Evolutionary conservation across 2,888 invertebrate genomes (phyloP).

Genomic region (Andrena praecox): DNA sequence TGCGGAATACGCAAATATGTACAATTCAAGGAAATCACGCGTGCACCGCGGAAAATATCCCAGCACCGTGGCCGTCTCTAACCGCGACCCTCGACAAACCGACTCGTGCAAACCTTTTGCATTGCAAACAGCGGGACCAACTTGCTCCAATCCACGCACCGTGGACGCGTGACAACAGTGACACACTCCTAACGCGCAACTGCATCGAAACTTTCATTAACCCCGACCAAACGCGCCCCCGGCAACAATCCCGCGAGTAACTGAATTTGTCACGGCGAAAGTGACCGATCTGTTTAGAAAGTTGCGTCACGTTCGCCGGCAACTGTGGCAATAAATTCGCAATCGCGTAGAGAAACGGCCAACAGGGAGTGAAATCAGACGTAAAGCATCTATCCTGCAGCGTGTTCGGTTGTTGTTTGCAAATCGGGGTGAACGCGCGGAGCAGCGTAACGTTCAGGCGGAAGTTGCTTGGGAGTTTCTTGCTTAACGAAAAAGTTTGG

Average conservation of each 20-base stretch:
- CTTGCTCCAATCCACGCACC: not conserved
- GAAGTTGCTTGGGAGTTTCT: not conserved
- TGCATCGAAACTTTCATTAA: no score
- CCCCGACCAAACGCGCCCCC: no score
- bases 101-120: not conserved
- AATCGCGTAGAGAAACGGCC: no score
- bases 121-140: not conserved
- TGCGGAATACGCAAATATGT: slow-evolving; percentile 52
- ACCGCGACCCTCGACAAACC: not conserved
- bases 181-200: not conserved
- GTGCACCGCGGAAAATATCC: slow-evolving; percentile 3
- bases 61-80: not conserved
- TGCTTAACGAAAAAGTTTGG: not conserved
- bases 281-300: no score
- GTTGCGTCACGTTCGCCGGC: no score
- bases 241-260: no score
- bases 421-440: no score
- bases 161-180: not conserved
- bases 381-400: no score
- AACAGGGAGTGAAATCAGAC: no score
- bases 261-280: no score
- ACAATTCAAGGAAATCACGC: slow-evolving; percentile 45
- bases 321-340: no score
- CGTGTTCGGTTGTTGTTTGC: no score
- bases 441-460: not conserved